Base-by-base conservation (phyloP, 2,888 invertebrate species). In the Xylocampa areola region DNA sequence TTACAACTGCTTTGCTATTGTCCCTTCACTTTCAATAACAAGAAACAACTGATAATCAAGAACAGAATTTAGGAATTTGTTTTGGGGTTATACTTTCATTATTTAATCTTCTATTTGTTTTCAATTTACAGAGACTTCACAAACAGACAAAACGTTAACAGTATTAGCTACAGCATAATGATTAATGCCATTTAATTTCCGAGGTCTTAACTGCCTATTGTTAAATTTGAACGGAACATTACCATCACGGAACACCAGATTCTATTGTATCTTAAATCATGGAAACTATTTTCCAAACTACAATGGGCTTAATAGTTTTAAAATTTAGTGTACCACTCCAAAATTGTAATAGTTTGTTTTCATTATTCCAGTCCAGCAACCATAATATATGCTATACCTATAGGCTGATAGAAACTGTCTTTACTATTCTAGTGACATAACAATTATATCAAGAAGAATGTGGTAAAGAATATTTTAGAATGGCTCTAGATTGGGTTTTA, bases 181-280 rank as follows among this genome's bases (percentile, higher is more conserved):
- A 50, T 52, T 50, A 36, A 50, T 47, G 29, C 33, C 23, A 51
- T 59, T 61, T 53, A 54, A 59, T 64, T 59, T 60, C 48, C 55
- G 55, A 64, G 47, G 52, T 57, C 67, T 67, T 55, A 52, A 52
- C 33, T 23, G 32, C 33, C 54, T 48, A 72, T 68, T 67, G 55
- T 59, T 60, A 39, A 35, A 49, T 53, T 63, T 54, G 49, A 64
- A 72, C 48, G 43, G 52, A 48, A 71, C 58, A 55, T 48, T 65
- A 68, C 40, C 25, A 11, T 41, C 32, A 17, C 36, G 49, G 36
- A 64, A 51, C 47, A 33, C 30, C 32, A 50, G 16, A 47, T 37
- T 55, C 69, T 50, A 66, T 64, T 64, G 68, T 64, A 68, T 45
- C 44, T 44, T 43, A 43, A 30, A 62, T 61, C 36, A 63, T 47